A percentile compares a stretch with the other conserved stretches of the same genome.
Conservation (phyloP, 2,797 vertebrate species). For the Arctocebus calabarensis region DNA sequence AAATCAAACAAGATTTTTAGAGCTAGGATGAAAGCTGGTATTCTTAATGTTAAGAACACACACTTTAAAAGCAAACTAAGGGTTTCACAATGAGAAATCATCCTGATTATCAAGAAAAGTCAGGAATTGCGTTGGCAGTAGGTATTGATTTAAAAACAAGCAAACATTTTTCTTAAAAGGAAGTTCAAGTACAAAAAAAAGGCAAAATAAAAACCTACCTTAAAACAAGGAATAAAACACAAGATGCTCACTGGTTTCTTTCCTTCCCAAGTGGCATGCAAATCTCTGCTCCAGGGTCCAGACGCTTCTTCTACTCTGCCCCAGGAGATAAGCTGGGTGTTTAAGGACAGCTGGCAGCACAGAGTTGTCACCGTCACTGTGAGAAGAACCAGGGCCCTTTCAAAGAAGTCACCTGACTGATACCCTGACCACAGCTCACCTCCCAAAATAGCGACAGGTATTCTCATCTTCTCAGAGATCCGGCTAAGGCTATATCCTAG, state of each 20-base stretch:
- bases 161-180: neutral
- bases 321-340: slow-evolving; percentile 74
- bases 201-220: slow-evolving; percentile 50
- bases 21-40: neutral
- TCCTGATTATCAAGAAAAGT: slow-evolving; percentile 10
- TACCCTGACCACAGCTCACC: slow-evolving; percentile 18
- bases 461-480: slow-evolving; percentile 37
- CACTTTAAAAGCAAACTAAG: slow-evolving; percentile 46
- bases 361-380: slow-evolving; percentile 62
- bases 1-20: neutral
- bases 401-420: slow-evolving; percentile 58
- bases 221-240: slow-evolving; percentile 36
- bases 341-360: slow-evolving; percentile 57
- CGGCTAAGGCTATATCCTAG: slow-evolving; percentile 30
- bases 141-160: slow-evolving; percentile 42
- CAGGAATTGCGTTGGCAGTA: slow-evolving; percentile 21
- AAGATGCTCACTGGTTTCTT: neutral
- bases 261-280: slow-evolving; percentile 29
- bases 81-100: slow-evolving; percentile 31
- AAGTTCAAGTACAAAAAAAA: neutral
- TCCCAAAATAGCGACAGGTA: slow-evolving; percentile 74
- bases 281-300: neutral
- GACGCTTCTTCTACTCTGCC: neutral
- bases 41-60: neutral
- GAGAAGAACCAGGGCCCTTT: slow-evolving; percentile 76